These are phyloP conservation scores for Plagodis pulveraria DNA, from an alignment of 2,888 invertebrate species.

Conservation along the genomic window DNA sequence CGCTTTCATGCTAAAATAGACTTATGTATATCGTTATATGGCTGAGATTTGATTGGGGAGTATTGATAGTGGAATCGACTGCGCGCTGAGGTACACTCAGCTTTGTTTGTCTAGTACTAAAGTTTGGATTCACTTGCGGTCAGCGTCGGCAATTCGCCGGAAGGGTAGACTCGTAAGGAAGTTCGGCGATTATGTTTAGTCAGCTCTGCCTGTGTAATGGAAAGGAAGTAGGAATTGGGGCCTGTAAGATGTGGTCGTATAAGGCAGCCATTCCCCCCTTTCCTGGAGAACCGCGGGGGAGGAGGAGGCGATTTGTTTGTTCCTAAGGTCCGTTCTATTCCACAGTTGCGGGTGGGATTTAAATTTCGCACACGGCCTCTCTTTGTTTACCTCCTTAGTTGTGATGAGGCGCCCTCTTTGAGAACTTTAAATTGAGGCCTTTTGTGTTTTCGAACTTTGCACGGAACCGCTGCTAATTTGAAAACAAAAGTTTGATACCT, in stretches of 20 bases:
- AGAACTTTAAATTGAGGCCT: constrained; percentile 77
- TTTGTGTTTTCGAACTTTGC: constrained; percentile 43
- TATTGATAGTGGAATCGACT: constrained; percentile 49
- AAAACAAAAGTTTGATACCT: constrained; percentile 35
- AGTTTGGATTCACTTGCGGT: constrained; percentile 56
- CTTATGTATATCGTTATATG: constrained; percentile 42
- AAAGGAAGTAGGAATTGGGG: constrained; percentile 84
- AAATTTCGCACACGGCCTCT: constrained; percentile 70
- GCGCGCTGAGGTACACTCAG: constrained; percentile 41
- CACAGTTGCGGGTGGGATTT: constrained; percentile 79
- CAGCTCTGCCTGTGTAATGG: constrained; percentile 80
- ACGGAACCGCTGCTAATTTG: constrained; percentile 53
- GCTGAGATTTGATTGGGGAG: constrained; percentile 49
- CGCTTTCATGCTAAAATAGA: constrained; percentile 46
- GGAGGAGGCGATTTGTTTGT: constrained; percentile 73
- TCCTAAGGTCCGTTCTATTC: constrained; percentile 76
- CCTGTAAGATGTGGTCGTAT: constrained; percentile 83
- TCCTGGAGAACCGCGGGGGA: constrained; percentile 34
- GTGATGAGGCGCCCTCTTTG: constrained; percentile 74
- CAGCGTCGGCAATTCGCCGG: constrained; percentile 67
- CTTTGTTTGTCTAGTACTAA: constrained; percentile 53
- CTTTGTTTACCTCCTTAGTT: constrained; percentile 76
- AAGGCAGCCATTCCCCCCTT: constrained; percentile 71
- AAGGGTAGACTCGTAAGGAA: constrained; percentile 85
- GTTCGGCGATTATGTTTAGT: constrained; percentile 84